A percentile compares a stretch with the other conserved stretches of the same genome.
Conservation (phyloP, 92 coral and sea anemone species). For the Phenganax marumi region DNA sequence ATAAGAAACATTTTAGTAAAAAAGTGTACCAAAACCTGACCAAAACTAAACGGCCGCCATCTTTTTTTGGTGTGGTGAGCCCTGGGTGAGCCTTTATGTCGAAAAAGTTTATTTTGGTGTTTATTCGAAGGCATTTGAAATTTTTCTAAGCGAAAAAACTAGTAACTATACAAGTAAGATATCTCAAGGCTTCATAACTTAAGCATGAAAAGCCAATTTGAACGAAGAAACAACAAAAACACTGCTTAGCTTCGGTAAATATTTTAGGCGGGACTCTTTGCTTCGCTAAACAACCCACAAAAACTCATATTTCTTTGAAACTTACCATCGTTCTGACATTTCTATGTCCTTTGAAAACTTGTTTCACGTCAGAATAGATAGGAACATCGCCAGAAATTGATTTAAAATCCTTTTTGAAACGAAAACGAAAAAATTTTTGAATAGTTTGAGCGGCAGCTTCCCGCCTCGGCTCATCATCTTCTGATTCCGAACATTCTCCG, state of each 20-base stretch:
- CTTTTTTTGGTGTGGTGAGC: too few species aligned
- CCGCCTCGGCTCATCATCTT: slow-evolving; percentile 42
- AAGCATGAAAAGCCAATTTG: too few species aligned
- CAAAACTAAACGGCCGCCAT: too few species aligned
- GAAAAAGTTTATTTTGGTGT: too few species aligned
- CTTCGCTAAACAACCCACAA: neutral
- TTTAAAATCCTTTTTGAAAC: slow-evolving; percentile 54
- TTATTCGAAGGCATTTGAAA: too few species aligned
- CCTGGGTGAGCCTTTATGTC: too few species aligned
- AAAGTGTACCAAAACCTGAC: too few species aligned
- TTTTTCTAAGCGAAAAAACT: too few species aligned
- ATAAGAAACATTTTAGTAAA: too few species aligned
- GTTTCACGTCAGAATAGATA: slow-evolving; percentile 78
- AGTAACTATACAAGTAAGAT: too few species aligned
- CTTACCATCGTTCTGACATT: slow-evolving; percentile 99
- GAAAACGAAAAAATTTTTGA: slow-evolving; percentile 84
- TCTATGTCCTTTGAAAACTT: slow-evolving; percentile 85
- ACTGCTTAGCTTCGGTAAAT: neutral
- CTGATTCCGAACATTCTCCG: slow-evolving; percentile 18
- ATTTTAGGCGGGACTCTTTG: neutral
- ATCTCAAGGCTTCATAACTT: too few species aligned
- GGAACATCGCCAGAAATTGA: slow-evolving; percentile 1
- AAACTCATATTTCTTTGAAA: neutral
- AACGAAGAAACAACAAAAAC: neutral
- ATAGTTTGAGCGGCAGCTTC: slow-evolving; percentile 80